Evolutionary conservation across 2,888 invertebrate species (phyloP).

Genomic region (Cremastobaeus sp.): DNA sequence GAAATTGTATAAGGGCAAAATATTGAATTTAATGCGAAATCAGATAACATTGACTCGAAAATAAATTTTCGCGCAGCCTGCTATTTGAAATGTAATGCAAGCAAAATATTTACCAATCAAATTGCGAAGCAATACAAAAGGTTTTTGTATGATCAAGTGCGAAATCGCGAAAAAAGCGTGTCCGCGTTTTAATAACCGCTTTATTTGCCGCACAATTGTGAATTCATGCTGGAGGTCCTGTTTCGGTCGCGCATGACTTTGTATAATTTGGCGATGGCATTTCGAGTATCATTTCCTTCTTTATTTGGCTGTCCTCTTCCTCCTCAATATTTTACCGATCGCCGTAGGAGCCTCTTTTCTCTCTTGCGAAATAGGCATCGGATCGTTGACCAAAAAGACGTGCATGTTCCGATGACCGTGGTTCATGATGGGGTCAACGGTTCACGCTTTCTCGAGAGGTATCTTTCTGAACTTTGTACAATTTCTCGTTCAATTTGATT

Average conservation of each 20-base stretch:
- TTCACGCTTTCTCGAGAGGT: slow-evolving; percentile 64
- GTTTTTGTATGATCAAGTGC: too few species aligned
- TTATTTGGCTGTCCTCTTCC: slow-evolving; percentile 55
- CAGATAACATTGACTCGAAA: too few species aligned
- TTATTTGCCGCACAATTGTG: slow-evolving; percentile 54
- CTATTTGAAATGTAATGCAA: background rate
- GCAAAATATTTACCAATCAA: background rate
- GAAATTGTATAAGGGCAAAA: too few species aligned
- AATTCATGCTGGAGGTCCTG: slow-evolving; percentile 51
- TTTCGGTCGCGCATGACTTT: slow-evolving; percentile 53
- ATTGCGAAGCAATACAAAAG: too few species aligned
- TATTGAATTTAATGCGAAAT: too few species aligned
- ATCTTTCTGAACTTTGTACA: slow-evolving; percentile 65
- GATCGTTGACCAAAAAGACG: slow-evolving; percentile 57
- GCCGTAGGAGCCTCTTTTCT: slow-evolving; percentile 57
- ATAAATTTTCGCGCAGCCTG: too few species aligned
- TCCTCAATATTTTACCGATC: slow-evolving; percentile 59
- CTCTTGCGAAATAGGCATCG: slow-evolving; percentile 60
- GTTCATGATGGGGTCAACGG: slow-evolving; percentile 72
- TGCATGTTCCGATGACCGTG: slow-evolving; percentile 62
- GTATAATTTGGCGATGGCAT: slow-evolving; percentile 53
- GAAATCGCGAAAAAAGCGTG: slow-evolving; percentile 25
- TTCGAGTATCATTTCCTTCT: slow-evolving; percentile 56
- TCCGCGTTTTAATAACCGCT: slow-evolving; percentile 44
- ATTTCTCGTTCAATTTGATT: slow-evolving; percentile 44